These are phyloP conservation scores for Charina bottae DNA, from an alignment of 2,113 vertebrate genomes.

Conservation along the genomic window DNA sequence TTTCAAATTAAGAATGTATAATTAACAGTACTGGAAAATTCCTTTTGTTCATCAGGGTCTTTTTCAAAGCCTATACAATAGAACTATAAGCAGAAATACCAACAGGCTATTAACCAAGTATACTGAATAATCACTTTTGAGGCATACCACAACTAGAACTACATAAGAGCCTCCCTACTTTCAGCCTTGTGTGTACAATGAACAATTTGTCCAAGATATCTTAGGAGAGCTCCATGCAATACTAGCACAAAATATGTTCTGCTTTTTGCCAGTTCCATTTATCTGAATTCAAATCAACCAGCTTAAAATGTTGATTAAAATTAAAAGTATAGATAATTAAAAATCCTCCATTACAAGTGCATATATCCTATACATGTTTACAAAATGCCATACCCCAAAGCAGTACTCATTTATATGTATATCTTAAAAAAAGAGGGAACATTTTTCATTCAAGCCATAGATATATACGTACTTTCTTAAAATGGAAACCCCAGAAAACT, in stretches of 20 bases:
- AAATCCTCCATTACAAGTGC: neutral
- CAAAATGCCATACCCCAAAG: neutral
- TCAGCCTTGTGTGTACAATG: neutral
- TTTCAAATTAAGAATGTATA: neutral
- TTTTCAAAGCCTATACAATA: neutral
- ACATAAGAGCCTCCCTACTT: neutral
- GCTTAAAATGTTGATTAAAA: neutral
- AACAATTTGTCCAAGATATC: neutral
- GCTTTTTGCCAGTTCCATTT: neutral
- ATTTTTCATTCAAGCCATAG: neutral
- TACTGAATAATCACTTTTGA: neutral
- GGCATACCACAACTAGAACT: neutral
- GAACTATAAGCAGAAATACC: neutral
- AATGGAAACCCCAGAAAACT: neutral
- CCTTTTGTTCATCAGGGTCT: neutral
- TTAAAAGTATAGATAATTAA: neutral
- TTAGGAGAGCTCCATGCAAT: neutral
- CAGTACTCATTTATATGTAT: neutral
- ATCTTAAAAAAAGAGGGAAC: neutral
- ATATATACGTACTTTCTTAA: neutral
- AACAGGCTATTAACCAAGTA: neutral
- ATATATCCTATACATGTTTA: neutral
- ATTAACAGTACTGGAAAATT: neutral
- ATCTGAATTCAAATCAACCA: neutral
- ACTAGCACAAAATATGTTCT: neutral